These are phyloP conservation scores for Himalopsyche japonica DNA, from an alignment of 2,888 invertebrate species.

Conservation along the genomic window DNA sequence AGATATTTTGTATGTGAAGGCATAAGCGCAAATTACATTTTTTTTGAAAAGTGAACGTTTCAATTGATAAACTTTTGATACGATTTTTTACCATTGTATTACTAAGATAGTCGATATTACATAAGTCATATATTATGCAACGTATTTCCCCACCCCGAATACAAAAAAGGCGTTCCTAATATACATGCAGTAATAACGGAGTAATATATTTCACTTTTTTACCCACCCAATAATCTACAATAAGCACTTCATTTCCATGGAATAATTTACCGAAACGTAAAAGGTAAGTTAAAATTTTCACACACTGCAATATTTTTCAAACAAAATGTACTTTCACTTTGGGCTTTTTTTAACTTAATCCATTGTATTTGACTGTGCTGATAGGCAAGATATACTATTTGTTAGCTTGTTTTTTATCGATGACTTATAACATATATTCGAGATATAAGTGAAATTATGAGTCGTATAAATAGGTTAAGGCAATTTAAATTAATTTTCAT, in stretches of 20 bases:
- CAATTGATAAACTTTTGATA: no score
- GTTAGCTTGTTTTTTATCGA: no score
- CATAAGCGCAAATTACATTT: no score
- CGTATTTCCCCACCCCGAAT: not conserved
- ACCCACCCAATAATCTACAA: not conserved
- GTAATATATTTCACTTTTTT: not conserved
- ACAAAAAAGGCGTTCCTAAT: not conserved
- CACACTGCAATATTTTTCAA: not conserved
- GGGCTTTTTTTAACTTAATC: not conserved
- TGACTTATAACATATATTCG: no score
- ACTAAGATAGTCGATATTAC: not conserved
- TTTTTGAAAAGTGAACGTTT: no score
- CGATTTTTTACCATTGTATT: no score
- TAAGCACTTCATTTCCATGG: not conserved
- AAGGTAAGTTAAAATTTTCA: not conserved
- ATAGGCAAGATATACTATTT: no score
- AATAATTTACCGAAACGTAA: not conserved
- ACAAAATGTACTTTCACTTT: not conserved
- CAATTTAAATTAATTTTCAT: no score
- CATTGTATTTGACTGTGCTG: not conserved
- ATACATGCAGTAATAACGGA: not conserved
- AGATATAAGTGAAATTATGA: no score
- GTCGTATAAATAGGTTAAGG: no score
- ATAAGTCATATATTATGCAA: not conserved
- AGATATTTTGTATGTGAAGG: no score